Evolutionary conservation across 2,888 invertebrate species (phyloP), one percentile per base, ranked within the genome.

Genomic region (Dicranocentrus wangi): DNA sequence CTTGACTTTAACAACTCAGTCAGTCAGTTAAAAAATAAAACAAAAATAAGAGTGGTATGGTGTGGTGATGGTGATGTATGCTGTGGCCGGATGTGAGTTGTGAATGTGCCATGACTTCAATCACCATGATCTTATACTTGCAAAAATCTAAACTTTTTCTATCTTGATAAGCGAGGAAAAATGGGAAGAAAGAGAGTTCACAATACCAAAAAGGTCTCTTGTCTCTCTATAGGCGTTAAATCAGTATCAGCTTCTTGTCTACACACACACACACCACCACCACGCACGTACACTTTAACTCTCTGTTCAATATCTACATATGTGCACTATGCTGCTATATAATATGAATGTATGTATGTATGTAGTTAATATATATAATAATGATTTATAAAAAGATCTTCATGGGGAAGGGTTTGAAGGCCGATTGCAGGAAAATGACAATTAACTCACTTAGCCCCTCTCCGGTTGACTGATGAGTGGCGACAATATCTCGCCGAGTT

Each of bases 351-450:
- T n/a, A n/a, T n/a, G n/a, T n/a, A n/a, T n/a, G n/a, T n/a, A n/a
- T 8, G 39, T 39, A 39, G 13, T 8, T 13, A 39, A 39, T 39
- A 39, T 39, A 39, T 39, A 13, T 8, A 5, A 39, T 8, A 8
- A 39, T 39, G 39, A 39, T n/a, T n/a, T 23, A 66, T 58, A 27
- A 77, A 81, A 76, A 71, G 69, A 75, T 70, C 75, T 63, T 75
- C 63, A 53, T 78, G 82, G 81, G 84, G 82, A 82, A 84, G 81
- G 84, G 73, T 55, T 61, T 75, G 84, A 84, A 84, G 84, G 84
- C 77, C 82, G 76, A 61, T 58, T 43, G 63, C 60, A 82, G 81
- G 84, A 82, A 84, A 84, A 82, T 81, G 81, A 75, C 77, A 51
- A 82, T 81, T 82, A 72, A 47, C 61, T 72, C 61, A 55, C 17